Evolutionary conservation across 2,113 vertebrate species (phyloP), one percentile per base, ranked within the genome.

Genomic region (Stigmatopora argus): DNA sequence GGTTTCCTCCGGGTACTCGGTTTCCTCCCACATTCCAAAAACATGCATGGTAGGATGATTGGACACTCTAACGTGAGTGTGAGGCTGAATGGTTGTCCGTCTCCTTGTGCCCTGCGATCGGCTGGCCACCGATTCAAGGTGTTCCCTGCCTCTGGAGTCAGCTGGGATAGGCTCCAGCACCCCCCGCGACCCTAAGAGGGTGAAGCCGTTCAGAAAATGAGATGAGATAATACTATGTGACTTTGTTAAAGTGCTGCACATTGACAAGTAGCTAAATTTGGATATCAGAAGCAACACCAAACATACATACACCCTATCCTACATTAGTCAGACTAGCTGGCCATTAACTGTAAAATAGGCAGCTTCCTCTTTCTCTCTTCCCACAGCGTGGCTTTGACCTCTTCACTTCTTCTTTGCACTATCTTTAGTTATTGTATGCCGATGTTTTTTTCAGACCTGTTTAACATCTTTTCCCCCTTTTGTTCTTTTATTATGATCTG

Each of bases 261-360:
- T 14, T 56, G 15, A 31, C 5, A 5, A 56, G 23, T 31, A 31
- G 13, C 26, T 26, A 19, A 53, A 53, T 53, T 23, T 23, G 66
- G 69, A 72, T 65, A 72, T 55, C 41, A 65, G 49, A 49, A 78
- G 70, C 31, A 14, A 64, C 60, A 46, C 59, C 71, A 80, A 84
- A 83, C 80, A 86, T 82, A 34, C 17, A 70, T 38, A n/a, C n/a
- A 71, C 60, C 73, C 75, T 73, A 18, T 62, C 66, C 38, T 71
- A 49, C 46, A 55, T 48, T 78, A 77, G 75, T 74, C 67, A 74
- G 78, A 81, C 77, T 83, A 47, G 71, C 56, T 73, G 46, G 67
- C 78, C 72, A 69, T 86, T 70, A 21, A 66, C 77, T 75, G 45
- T 79, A 78, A 85, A 81, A 85, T 78, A 85, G 2, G 52, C 62